Percentiles rank a stretch among this genome's conserved stretches.
These are phyloP conservation scores for Mactromeris polynyma DNA, from an alignment of 2,888 invertebrate species.

Conservation along the genomic window DNA sequence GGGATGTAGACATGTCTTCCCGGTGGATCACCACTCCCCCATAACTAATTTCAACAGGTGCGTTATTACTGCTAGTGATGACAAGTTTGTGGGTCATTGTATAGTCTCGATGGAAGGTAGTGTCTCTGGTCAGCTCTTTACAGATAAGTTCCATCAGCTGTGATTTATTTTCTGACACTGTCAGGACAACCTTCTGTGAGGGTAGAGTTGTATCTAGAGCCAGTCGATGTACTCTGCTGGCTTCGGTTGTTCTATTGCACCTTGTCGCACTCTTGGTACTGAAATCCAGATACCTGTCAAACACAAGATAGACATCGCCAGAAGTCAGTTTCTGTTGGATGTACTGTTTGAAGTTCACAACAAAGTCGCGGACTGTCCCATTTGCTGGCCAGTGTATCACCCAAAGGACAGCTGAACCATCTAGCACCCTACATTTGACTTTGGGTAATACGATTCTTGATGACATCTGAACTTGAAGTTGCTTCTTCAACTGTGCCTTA, in stretches of 20 bases:
- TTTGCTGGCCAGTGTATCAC: constrained; percentile 20
- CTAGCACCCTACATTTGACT: background rate
- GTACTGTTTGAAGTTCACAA: background rate
- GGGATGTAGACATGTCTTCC: background rate
- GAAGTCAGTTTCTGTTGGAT: background rate
- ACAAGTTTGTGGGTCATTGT: too few relatives aligned
- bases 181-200: background rate
- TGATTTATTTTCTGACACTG: background rate
- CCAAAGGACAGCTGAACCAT: constrained; percentile 44
- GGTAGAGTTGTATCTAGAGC: background rate
- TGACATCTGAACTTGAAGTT: background rate
- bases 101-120: background rate
- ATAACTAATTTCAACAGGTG: background rate
- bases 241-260: background rate
- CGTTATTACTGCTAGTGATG: background rate
- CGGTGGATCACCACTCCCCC: background rate
- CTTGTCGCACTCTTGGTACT: constrained; percentile 14
- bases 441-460: background rate
- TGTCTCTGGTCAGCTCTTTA: background rate
- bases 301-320: constrained; percentile 22
- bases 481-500: constrained; percentile 24
- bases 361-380: constrained; percentile 15
- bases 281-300: constrained; percentile 12
- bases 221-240: background rate
- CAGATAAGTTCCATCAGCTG: background rate